Base-by-base conservation (phyloP, 1,140 invertebrate genomes). In the Scaptomyza montana region DNA sequence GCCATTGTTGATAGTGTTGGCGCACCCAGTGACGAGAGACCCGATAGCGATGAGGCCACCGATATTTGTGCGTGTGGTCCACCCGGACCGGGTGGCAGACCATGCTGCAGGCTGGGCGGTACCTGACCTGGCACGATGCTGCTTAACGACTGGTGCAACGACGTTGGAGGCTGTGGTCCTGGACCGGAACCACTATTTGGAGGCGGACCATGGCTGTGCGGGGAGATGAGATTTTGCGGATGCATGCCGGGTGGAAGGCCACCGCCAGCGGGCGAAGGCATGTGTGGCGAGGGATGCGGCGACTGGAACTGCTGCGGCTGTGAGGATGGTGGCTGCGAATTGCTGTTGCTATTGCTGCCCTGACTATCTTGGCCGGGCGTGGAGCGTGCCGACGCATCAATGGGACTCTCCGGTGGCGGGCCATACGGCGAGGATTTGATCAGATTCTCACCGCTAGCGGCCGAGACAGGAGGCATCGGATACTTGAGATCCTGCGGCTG, bases 201-300 rank as follows among this genome's bases (percentile, higher is more conserved):
- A 0, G 76, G 77, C 28, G 72, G 65, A 6, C 81, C 81, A 12
- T 87, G 82, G 10, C 69, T 70, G 25, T 76, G 80, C 16, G 80
- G 68, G 3, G 81, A 77, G 93, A 95, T 95, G 56, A 95, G 92
- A 90, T 95, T 94, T 91, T 94, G 94, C 50, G 94, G 94, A 92
- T 95, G 45, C 93, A 93, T 78, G 7, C 90, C 90, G 5, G 92
- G 92, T 7, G 92, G 92, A 13, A 85, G 62, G 9, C 77, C 85
- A 13, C 78, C 77, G 21, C 80, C 77, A 12, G 81, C 90, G 39
- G 90, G 85, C 9, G 90, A 91, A 66, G 89, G 90, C 78, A 90
- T 82, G 46, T 92, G 87, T 54, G 90, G 85, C 66, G 91, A 92
- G 46, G 90, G 89, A 84, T 91, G 90, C 64, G 86, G 91, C 43